Evolutionary conservation across 2,888 invertebrate genomes (phyloP).

Genomic region (Drosophila monieri): DNA sequence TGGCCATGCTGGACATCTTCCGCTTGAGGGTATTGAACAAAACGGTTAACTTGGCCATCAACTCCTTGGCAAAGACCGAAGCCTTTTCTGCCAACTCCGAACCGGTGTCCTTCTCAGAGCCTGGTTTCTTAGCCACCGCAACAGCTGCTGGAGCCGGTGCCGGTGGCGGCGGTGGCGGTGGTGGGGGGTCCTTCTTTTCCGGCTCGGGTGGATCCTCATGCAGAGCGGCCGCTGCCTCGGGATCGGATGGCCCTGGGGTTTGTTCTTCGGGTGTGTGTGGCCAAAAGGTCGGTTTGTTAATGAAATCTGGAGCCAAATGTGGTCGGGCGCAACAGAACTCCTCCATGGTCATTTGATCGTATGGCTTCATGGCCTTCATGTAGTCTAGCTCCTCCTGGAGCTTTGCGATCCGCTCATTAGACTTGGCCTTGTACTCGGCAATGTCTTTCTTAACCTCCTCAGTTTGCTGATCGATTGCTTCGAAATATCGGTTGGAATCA

Average conservation of each 20-base stretch:
- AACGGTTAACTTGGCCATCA: slow-evolving; percentile 27
- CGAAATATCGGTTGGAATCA: slow-evolving; percentile 73
- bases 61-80: slow-evolving; percentile 9
- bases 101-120: slow-evolving; percentile 13
- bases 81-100: slow-evolving; percentile 34
- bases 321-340: slow-evolving; percentile 91
- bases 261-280: slow-evolving; percentile 91
- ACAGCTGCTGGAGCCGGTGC: not conserved
- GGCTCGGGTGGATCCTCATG: slow-evolving; percentile 16
- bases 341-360: slow-evolving; percentile 92
- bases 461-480: slow-evolving; percentile 87
- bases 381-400: slow-evolving; percentile 87
- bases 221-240: slow-evolving; percentile 17
- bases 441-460: slow-evolving; percentile 85
- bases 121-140: slow-evolving; percentile 1
- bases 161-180: slow-evolving; percentile 14
- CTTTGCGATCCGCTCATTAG: slow-evolving; percentile 77
- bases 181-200: slow-evolving; percentile 7
- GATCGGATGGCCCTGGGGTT: slow-evolving; percentile 60
- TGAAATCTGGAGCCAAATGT: slow-evolving; percentile 87
- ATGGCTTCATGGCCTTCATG: slow-evolving; percentile 88
- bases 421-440: slow-evolving; percentile 58
- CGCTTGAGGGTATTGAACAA: slow-evolving; percentile 6
- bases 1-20: slow-evolving; percentile 14
- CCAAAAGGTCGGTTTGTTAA: slow-evolving; percentile 92